These are phyloP conservation scores for Drosophila prosaltans DNA, from an alignment of 1,140 invertebrate genomes.

Conservation along the genomic window DNA sequence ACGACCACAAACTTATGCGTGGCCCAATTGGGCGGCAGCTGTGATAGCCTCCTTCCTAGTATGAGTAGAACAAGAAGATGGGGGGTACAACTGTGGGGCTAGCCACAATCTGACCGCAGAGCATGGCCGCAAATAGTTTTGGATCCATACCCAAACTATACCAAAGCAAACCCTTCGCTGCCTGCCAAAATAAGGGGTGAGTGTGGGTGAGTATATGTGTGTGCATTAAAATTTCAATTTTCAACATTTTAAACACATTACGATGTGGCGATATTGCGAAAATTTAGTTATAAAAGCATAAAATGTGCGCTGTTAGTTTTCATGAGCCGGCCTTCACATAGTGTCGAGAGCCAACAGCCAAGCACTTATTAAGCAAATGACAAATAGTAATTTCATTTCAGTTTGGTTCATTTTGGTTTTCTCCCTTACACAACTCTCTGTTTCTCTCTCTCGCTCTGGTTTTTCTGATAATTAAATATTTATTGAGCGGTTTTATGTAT, in stretches of 20 bases:
- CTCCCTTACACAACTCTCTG: slow-evolving; percentile 7
- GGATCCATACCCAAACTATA: slow-evolving; percentile 46
- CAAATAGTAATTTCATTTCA: slow-evolving; percentile 49
- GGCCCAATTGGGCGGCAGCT: slow-evolving; percentile 24
- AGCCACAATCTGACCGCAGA: slow-evolving; percentile 66
- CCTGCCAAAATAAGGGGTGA: slow-evolving; percentile 25
- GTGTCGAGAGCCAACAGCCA: slow-evolving; percentile 16
- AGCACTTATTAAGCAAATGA: slow-evolving; percentile 45
- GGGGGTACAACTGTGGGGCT: slow-evolving; percentile 54
- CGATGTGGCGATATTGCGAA: slow-evolving; percentile 42
- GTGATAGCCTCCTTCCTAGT: background rate
- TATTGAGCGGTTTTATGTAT: slow-evolving; percentile 58
- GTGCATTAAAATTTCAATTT: slow-evolving; percentile 77
- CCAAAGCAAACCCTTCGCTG: slow-evolving; percentile 11
- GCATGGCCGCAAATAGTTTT: slow-evolving; percentile 76
- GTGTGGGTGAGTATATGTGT: background rate
- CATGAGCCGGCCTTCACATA: slow-evolving; percentile 7
- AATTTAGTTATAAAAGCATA: slow-evolving; percentile 77
- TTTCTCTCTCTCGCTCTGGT: slow-evolving; percentile 32
- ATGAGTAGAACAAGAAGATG: background rate
- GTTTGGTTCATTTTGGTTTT: slow-evolving; percentile 20
- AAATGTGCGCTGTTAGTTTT: slow-evolving; percentile 53
- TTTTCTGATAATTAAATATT: slow-evolving; percentile 71
- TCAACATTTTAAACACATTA: slow-evolving; percentile 69
- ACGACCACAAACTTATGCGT: slow-evolving; percentile 75